These are phyloP conservation scores for Byasa hedistus DNA, from an alignment of 2,888 invertebrate species.

Conservation along the genomic window DNA sequence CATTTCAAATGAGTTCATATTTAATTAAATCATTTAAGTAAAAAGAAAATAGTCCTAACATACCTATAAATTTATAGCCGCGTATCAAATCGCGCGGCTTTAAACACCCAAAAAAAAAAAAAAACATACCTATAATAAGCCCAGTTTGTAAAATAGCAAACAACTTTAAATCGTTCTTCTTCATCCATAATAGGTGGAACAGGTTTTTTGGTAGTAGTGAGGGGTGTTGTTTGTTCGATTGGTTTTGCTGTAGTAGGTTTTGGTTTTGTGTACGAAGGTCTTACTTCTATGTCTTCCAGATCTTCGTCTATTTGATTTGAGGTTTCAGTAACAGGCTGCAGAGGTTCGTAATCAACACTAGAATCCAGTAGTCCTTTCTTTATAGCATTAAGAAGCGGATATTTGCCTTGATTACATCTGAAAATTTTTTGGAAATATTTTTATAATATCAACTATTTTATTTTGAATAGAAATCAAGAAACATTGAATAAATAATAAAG, in stretches of 20 bases:
- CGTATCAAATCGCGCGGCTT: too few relatives aligned
- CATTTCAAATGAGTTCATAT: background rate
- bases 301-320: constrained; percentile 62
- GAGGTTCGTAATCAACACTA: constrained; percentile 44
- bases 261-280: constrained; percentile 46
- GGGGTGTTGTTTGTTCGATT: constrained; percentile 40
- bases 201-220: constrained; percentile 41
- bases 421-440: constrained; percentile 35
- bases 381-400: constrained; percentile 89
- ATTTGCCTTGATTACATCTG: constrained; percentile 88
- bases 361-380: constrained; percentile 83
- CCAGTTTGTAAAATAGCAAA: constrained; percentile 97
- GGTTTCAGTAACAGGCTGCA: constrained; percentile 48
- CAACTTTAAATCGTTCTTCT: constrained; percentile 84
- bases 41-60: background rate
- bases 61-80: too few relatives aligned
- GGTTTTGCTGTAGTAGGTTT: constrained; percentile 39
- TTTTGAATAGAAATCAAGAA: too few relatives aligned
- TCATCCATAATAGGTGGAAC: constrained; percentile 40
- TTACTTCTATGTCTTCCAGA: constrained; percentile 66
- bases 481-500: too few relatives aligned
- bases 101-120: background rate
- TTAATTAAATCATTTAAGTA: background rate
- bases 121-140: constrained; percentile 87
- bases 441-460: background rate